phyloP scores from a whole-genome alignment of 2,888 invertebrate genomes.

The Periphyllus acericola region DNA sequence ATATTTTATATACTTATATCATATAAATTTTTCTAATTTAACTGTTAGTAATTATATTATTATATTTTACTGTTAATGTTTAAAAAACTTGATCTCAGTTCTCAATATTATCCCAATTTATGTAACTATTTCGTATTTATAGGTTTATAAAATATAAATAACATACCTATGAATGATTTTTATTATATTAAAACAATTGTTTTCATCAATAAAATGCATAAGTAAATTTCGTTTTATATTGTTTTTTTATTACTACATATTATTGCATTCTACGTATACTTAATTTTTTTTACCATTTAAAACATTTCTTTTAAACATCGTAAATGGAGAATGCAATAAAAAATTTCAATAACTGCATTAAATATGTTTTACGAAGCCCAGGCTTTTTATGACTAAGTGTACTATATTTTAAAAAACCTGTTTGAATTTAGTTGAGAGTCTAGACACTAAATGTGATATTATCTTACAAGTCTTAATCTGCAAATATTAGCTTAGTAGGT shows the following conservation, averaged over 20 bases:
- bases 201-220: background rate
- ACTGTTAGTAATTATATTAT: too few relatives aligned
- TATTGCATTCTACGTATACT: background rate
- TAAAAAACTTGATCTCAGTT: too few relatives aligned
- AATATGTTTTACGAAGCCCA: slow-evolving; percentile 11
- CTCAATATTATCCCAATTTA: too few relatives aligned
- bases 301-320: background rate
- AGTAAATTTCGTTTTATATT: background rate
- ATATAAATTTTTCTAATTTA: too few relatives aligned
- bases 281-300: slow-evolving; percentile 9
- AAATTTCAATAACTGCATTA: slow-evolving; percentile 2
- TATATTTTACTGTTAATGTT: too few relatives aligned
- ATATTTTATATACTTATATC: too few relatives aligned
- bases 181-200: too few relatives aligned
- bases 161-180: too few relatives aligned
- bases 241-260: background rate
- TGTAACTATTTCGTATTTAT: too few relatives aligned
- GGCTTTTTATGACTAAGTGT: background rate
- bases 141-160: too few relatives aligned
- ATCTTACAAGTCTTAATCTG: background rate
- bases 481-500: background rate
- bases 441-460: slow-evolving; percentile 22
- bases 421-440: slow-evolving; percentile 15
- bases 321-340: background rate
- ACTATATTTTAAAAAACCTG: slow-evolving; percentile 4